These are phyloP conservation scores for Bembecia ichneumoniformis DNA, from an alignment of 2,888 invertebrate species.

Conservation along the genomic window DNA sequence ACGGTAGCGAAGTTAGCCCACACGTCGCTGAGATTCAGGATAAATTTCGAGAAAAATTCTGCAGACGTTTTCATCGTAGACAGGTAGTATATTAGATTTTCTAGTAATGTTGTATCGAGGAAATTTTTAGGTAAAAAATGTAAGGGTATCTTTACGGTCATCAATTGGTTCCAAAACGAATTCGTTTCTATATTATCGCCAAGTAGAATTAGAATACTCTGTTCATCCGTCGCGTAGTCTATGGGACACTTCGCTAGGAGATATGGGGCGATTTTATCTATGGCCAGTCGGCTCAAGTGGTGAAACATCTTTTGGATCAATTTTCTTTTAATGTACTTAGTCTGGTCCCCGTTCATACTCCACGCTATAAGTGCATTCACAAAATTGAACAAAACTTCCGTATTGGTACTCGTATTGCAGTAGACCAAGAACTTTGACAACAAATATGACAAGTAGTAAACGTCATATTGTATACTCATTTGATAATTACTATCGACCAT, in stretches of 20 bases:
- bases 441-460: slow-evolving; percentile 65
- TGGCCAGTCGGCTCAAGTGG: slow-evolving; percentile 70
- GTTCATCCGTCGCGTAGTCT: slow-evolving; percentile 40
- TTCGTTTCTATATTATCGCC: slow-evolving; percentile 61
- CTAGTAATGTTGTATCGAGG: slow-evolving; percentile 65
- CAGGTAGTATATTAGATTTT: slow-evolving; percentile 76
- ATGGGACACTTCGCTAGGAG: slow-evolving; percentile 69
- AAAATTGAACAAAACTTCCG: slow-evolving; percentile 61
- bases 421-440: slow-evolving; percentile 75
- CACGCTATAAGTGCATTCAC: slow-evolving; percentile 70
- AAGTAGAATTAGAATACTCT: slow-evolving; percentile 60
- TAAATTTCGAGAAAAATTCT: slow-evolving; percentile 42
- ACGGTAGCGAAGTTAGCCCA: slow-evolving; percentile 79
- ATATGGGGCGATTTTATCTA: slow-evolving; percentile 71
- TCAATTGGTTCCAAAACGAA: slow-evolving; percentile 77
- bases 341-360: slow-evolving; percentile 39
- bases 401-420: slow-evolving; percentile 59
- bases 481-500: slow-evolving; percentile 53
- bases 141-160: slow-evolving; percentile 55
- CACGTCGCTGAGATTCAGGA: slow-evolving; percentile 70
- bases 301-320: slow-evolving; percentile 66
- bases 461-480: slow-evolving; percentile 35
- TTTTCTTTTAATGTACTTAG: slow-evolving; percentile 42
- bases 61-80: slow-evolving; percentile 41
- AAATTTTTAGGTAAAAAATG: slow-evolving; percentile 69